Base-by-base conservation (phyloP, 2,888 invertebrate genomes). In the Acrobasis consociella region DNA sequence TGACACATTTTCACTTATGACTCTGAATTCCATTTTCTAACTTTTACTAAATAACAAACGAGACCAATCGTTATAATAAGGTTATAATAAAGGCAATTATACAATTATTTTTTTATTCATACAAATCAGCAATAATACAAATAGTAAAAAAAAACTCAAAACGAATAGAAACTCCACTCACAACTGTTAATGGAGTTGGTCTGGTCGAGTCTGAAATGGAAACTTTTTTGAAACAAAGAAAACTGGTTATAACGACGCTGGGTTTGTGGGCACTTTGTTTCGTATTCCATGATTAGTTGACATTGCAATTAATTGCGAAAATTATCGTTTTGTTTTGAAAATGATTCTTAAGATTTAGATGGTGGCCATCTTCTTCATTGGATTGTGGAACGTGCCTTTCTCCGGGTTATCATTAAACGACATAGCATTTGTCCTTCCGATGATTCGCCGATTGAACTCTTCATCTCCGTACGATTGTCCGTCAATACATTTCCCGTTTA, bases 101-200 rank as follows among this genome's bases (percentile, higher is more conserved):
- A 49, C 5, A n/a, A 22, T n/a, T n/a, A n/a, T 22, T 3, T 22
- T 59, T 62, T 37, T 16, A 49, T 53, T n/a, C 22, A 55, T 67
- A 66, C 62, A 68, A 74, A 75, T 72, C 67, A 67, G 66, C 60
- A 67, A 79, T 76, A 76, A 64, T 68, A 72, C 82, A 77, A 73
- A 77, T 68, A 70, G 69, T 67, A 73, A 73, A 74, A 78, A 76
- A 65, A 75, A 74, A 75, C 73, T 81, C 67, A 69, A 80, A 79
- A 77, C 82, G 67, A 81, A 80, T 75, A 76, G 73, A 77, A 80
- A 83, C 72, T 84, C 82, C 74, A 67, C 68, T 74, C 74, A 73
- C 77, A 76, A 76, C 74, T 73, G 76, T 75, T 81, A 79, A 84
- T 83, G 79, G 76, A 80, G 84, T 82, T 78, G 80, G 75, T 76